Conservation (phyloP, 2,797 vertebrate genomes). For the Lacerta agilis region DNA sequence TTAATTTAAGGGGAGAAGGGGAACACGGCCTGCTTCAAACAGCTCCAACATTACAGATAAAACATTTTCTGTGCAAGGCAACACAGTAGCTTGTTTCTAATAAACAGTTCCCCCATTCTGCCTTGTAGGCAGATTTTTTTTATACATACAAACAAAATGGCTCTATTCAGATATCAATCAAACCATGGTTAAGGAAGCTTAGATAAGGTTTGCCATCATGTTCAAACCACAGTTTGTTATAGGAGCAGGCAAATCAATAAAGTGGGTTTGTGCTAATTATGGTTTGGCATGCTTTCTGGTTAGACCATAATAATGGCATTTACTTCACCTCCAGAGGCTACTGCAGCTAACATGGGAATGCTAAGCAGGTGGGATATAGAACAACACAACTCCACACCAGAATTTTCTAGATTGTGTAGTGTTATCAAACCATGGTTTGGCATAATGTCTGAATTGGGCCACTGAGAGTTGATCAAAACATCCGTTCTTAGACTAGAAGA, state of each 20-base stretch:
- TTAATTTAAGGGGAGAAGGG: too few species aligned
- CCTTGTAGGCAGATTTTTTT: background rate
- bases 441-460: background rate
- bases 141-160: background rate
- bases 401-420: background rate
- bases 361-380: background rate
- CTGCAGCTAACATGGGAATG: background rate
- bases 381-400: background rate
- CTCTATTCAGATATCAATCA: background rate
- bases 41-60: background rate
- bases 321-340: background rate
- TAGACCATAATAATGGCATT: background rate
- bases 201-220: background rate
- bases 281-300: background rate
- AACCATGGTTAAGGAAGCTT: background rate
- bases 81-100: background rate
- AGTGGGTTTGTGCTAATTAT: background rate
- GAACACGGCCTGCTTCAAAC: background rate
- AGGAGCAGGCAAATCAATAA: background rate
- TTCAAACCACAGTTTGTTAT: background rate
- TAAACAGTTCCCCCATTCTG: background rate
- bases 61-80: background rate
- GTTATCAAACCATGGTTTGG: background rate
- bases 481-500: background rate
- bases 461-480: background rate